Evolutionary conservation across 2,797 vertebrate species (phyloP), one percentile per base, ranked within the genome.

Genomic region (Sebastes cheni): DNA sequence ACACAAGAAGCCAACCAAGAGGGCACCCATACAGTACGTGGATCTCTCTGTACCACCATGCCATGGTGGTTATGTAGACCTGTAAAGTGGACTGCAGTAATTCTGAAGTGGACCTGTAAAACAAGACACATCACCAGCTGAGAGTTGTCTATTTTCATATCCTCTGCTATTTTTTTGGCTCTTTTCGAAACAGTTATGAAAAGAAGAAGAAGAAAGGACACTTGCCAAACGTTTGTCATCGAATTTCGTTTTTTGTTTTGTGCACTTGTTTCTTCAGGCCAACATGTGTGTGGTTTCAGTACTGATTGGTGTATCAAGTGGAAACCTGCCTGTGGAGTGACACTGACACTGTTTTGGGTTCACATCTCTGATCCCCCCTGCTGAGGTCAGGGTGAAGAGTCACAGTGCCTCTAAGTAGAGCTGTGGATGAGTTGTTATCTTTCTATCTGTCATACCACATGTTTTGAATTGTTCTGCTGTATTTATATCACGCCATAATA

Each of bases 131-230:
- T 91, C 89, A 91, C 90, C 92, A 93, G 90, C 92, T 86, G 80
- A 91, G 75, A 87, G 86, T 86, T 86, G 88, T 86, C 83, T 89
- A 87, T 91, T 92, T 86, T 91, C 84, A 82, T 83, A 81, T 79
- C 75, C 72, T 83, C 56, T 56, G 75, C 79, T 79, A 7, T 62
- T 67, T 67, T 72, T 78, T 65, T 54, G 77, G 64, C 36, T 79
- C 42, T 78, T 67, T 46, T 74, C 30, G 54, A 67, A 12, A 77
- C n/a, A 11, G 12, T 84, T 81, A 54, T 42, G 22, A 42, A 73
- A 64, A 54, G 52, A 54, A 76, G 67, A 64, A 54, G n/a, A 54
- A 76, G 67, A 76, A 85, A 42, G 58, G 75, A 87, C 85, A 59
- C 75, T 87, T 83, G 89, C 90, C 89, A 92, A 92, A 92, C 85